Percentiles rank a stretch among this genome's conserved stretches.
Evolutionary conservation across 2,888 invertebrate species (phyloP).

Genomic region (Hydriomena furcata): DNA sequence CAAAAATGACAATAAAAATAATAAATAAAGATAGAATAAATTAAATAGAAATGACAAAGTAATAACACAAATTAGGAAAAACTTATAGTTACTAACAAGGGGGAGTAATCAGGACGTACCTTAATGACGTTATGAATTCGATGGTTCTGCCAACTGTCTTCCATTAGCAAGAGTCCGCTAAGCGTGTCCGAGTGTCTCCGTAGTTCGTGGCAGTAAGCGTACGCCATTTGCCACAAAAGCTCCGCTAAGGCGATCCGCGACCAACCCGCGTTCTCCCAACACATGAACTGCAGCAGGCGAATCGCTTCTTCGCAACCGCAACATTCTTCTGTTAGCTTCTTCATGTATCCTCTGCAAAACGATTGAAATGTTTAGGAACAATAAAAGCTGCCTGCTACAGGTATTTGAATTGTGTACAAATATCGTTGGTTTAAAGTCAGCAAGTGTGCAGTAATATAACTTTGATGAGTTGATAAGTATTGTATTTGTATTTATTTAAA

Average conservation of each 20-base stretch:
- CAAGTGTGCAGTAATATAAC: too few species aligned
- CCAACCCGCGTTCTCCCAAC: slow-evolving; percentile 98
- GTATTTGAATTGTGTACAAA: too few species aligned
- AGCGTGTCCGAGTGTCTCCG: slow-evolving; percentile 96
- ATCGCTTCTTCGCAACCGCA: slow-evolving; percentile 96
- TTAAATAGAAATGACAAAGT: too few species aligned
- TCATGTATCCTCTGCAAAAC: slow-evolving; percentile 87
- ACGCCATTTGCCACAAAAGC: slow-evolving; percentile 94
- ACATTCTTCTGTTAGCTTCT: slow-evolving; percentile 97
- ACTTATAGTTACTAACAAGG: too few species aligned
- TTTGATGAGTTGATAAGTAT: too few species aligned
- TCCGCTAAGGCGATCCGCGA: slow-evolving; percentile 95
- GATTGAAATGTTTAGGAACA: too few species aligned
- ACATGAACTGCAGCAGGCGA: slow-evolving; percentile 95
- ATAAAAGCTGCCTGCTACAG: too few species aligned
- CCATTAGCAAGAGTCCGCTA: slow-evolving; percentile 92
- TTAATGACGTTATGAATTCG: slow-evolving; percentile 96
- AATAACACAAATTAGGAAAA: too few species aligned
- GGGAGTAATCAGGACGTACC: slow-evolving; percentile 59
- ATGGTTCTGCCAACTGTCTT: slow-evolving; percentile 98
- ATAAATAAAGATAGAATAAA: too few species aligned
- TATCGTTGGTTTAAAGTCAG: too few species aligned
- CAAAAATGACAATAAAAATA: too few species aligned
- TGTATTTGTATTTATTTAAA: too few species aligned
- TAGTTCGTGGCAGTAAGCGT: slow-evolving; percentile 97